Percentiles rank a stretch among this genome's conserved stretches.
These are phyloP conservation scores for Phengaris arion DNA, from an alignment of 2,888 invertebrate genomes.

Conservation along the genomic window DNA sequence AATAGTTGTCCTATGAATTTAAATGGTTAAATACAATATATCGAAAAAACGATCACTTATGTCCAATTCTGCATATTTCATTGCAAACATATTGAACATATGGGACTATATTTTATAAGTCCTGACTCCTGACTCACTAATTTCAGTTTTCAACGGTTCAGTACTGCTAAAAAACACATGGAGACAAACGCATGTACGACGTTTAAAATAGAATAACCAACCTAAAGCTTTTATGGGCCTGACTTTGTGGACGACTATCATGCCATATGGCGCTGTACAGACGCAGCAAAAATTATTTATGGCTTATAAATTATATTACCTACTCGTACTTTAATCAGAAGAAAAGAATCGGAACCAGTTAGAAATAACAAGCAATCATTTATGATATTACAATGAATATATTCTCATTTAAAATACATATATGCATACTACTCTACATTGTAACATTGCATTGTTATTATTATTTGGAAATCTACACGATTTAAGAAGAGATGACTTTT, in stretches of 20 bases:
- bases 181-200: conserved; percentile 42
- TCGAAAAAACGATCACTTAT: too few relatives aligned
- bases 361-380: background rate
- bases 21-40: too few relatives aligned
- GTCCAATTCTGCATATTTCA: background rate
- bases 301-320: conserved; percentile 33
- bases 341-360: background rate
- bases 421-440: too few relatives aligned
- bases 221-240: conserved; percentile 70
- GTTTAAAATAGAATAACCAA: conserved; percentile 50
- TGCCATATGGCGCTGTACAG: conserved; percentile 70
- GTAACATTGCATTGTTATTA: too few relatives aligned
- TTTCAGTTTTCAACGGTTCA: conserved; percentile 20
- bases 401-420: too few relatives aligned
- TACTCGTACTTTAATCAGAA: background rate
- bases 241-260: conserved; percentile 59
- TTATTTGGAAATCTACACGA: too few relatives aligned
- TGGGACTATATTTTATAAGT: background rate
- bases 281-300: conserved; percentile 46
- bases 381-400: too few relatives aligned
- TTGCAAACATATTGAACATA: background rate
- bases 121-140: conserved; percentile 23
- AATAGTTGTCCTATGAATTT: too few relatives aligned
- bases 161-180: conserved; percentile 30
- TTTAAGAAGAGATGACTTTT: too few relatives aligned